Evolutionary conservation across 2,888 invertebrate genomes (phyloP).

Genomic region (Drosophila tripunctata): DNA sequence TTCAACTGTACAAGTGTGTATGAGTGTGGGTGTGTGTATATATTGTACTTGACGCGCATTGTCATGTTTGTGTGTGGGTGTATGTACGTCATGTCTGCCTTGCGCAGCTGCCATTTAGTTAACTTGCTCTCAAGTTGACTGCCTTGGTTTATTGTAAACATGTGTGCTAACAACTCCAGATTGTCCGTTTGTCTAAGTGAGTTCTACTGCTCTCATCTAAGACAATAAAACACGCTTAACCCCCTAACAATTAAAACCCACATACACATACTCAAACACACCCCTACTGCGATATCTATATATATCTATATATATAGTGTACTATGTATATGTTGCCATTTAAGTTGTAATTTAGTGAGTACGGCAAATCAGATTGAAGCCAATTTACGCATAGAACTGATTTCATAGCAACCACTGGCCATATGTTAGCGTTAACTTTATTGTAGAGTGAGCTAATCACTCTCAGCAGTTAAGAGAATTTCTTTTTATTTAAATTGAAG

Average conservation of each 20-base stretch:
- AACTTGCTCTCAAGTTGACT: constrained; percentile 68
- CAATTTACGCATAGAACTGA: constrained; percentile 26
- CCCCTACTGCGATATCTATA: background rate
- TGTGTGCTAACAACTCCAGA: constrained; percentile 69
- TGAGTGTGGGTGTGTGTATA: background rate
- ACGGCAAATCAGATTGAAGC: constrained; percentile 37
- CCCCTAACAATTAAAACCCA: constrained; percentile 4
- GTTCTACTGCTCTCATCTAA: constrained; percentile 27
- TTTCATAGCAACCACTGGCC: constrained; percentile 25
- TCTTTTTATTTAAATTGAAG: background rate
- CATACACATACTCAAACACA: background rate
- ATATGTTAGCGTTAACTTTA: constrained; percentile 1
- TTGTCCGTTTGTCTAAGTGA: constrained; percentile 30
- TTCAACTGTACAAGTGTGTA: background rate
- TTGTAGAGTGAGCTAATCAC: background rate
- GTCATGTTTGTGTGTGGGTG: constrained; percentile 6
- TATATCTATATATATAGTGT: too few species aligned
- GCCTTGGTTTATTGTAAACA: constrained; percentile 74
- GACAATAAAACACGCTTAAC: constrained; percentile 44
- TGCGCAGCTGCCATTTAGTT: constrained; percentile 65
- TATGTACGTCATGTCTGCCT: constrained; percentile 26
- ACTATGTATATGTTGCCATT: constrained; percentile 28
- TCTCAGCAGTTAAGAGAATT: background rate
- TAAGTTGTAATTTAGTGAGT: constrained; percentile 34
- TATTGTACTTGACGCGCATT: constrained; percentile 27